Conservation (phyloP, 2,797 vertebrate genomes). For the Pelobates cultripes region DNA sequence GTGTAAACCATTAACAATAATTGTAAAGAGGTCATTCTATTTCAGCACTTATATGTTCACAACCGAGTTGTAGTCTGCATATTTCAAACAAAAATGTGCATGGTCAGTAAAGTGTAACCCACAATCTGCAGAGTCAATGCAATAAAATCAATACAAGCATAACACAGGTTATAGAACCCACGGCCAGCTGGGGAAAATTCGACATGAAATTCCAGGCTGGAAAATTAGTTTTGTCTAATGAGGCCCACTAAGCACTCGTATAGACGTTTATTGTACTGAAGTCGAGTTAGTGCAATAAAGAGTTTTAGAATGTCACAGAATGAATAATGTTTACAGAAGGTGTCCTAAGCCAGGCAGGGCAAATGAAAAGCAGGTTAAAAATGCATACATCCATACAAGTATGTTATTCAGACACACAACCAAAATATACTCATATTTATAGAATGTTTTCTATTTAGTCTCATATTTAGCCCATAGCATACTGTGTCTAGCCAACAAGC, state of each 20-base stretch:
- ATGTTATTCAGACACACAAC: conserved; percentile 35
- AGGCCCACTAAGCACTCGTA: neutral
- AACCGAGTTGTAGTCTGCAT: no score
- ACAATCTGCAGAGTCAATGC: no score
- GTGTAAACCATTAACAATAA: no score
- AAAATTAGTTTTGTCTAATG: conserved; percentile 16
- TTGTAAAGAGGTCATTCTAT: no score
- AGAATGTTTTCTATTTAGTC: conserved; percentile 36
- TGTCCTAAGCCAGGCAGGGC: conserved; percentile 8
- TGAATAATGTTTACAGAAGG: conserved; percentile 31
- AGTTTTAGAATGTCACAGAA: conserved; percentile 1
- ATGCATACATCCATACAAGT: conserved; percentile 25
- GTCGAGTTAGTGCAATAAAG: conserved; percentile 16
- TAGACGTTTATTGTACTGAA: conserved; percentile 18
- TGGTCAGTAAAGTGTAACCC: no score
- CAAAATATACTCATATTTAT: conserved; percentile 27
- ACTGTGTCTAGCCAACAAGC: conserved; percentile 25
- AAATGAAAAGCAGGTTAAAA: conserved; percentile 18
- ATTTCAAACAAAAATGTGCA: no score
- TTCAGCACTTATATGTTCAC: no score
- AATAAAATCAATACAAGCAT: no score
- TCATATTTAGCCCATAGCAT: conserved; percentile 11
- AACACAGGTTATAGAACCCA: neutral
- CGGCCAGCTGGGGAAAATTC: neutral
- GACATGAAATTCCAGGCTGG: neutral